Evolutionary conservation across 2,113 vertebrate species (phyloP).

Genomic region (Neodontobutis hainanensis): DNA sequence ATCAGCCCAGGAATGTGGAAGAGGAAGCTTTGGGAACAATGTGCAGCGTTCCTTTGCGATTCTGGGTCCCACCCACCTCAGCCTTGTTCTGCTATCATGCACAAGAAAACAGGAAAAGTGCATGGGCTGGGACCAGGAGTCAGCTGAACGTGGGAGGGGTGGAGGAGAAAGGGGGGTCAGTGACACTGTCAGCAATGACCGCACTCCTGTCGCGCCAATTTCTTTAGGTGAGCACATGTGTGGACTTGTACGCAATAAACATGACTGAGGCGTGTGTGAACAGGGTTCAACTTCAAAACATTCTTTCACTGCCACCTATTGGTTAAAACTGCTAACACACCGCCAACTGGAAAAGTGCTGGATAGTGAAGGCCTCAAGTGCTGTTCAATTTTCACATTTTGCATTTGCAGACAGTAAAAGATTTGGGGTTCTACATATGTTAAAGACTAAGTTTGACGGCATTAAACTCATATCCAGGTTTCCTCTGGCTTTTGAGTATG

Average conservation of each 20-base stretch:
- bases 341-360: background rate
- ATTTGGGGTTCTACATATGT: too few species aligned
- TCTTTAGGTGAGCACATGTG: conserved; percentile 14
- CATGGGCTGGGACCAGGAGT: conserved; percentile 47
- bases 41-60: conserved; percentile 62
- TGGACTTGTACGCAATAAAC: conserved; percentile 39
- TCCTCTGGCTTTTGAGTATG: too few species aligned
- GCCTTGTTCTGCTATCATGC: conserved; percentile 60
- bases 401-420: too few species aligned
- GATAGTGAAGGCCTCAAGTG: background rate
- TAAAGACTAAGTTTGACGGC: too few species aligned
- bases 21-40: conserved; percentile 82
- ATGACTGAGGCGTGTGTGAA: conserved; percentile 18
- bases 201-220: conserved; percentile 26
- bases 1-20: conserved; percentile 82
- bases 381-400: too few species aligned
- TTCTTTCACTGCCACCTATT: conserved; percentile 59
- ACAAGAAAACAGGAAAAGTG: conserved; percentile 76
- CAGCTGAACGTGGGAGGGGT: conserved; percentile 28
- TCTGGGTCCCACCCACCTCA: conserved; percentile 57
- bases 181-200: conserved; percentile 32
- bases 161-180: conserved; percentile 1
- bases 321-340: conserved; percentile 37
- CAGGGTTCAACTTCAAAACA: conserved; percentile 31
- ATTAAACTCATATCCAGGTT: too few species aligned